phyloP scores from a whole-genome alignment of 2,888 invertebrate genomes.

The Schizaphis graminum region DNA sequence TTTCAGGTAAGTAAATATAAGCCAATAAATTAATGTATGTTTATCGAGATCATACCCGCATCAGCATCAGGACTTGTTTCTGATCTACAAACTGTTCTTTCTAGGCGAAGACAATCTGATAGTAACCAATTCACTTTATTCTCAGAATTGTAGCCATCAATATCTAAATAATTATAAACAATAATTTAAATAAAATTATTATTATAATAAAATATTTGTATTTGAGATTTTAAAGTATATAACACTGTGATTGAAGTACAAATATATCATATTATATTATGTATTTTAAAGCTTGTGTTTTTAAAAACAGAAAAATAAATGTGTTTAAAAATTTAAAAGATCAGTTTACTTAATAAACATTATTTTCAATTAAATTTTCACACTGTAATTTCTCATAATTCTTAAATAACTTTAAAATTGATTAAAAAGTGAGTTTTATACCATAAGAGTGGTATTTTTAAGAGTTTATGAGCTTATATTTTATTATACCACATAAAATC shows the following conservation, averaged over 20 bases:
- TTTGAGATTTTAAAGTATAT: background rate
- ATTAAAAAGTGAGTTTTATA: background rate
- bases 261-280: background rate
- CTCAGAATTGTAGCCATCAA: constrained; percentile 63
- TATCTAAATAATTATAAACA: constrained; percentile 57
- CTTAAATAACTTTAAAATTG: background rate
- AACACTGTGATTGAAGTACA: background rate
- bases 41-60: constrained; percentile 76
- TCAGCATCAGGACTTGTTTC: constrained; percentile 81
- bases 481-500: background rate
- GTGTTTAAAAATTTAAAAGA: background rate
- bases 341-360: background rate
- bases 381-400: background rate
- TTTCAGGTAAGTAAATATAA: background rate
- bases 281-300: background rate
- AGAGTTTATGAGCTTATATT: background rate
- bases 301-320: background rate
- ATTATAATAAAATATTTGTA: background rate
- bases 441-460: background rate
- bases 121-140: constrained; percentile 66
- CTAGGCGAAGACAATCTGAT: constrained; percentile 84
- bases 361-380: background rate
- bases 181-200: background rate
- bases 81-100: constrained; percentile 81
- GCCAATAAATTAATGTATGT: background rate